Conservation (phyloP, 2,888 invertebrate species). For the Osmoderma eremita region DNA sequence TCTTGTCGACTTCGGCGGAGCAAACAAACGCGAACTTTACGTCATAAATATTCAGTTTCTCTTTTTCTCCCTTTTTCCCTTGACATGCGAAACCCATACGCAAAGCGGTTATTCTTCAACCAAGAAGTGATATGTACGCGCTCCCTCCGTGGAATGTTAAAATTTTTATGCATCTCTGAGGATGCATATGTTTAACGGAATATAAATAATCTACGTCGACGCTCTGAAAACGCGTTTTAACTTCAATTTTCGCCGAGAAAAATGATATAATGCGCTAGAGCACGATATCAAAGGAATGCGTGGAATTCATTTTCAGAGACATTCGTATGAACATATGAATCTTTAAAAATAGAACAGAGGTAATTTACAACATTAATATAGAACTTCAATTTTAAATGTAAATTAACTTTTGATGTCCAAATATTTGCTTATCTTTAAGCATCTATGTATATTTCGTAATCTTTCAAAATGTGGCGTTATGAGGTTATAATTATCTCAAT, state of each 20-base stretch:
- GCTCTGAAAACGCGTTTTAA: constrained; percentile 15
- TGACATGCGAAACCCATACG: constrained; percentile 8
- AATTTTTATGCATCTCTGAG: constrained; percentile 44
- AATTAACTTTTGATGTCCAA: too few relatives aligned
- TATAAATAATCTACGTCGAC: constrained; percentile 30
- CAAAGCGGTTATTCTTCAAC: constrained; percentile 28
- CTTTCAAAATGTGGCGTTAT: too few relatives aligned
- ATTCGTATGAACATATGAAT: neutral
- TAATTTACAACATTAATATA: too few relatives aligned
- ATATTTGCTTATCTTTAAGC: too few relatives aligned
- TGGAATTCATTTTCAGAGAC: neutral
- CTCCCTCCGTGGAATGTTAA: constrained; percentile 40
- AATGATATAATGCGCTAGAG: constrained; percentile 13
- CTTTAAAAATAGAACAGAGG: too few relatives aligned
- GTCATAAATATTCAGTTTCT: constrained; percentile 41
- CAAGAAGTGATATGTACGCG: constrained; percentile 28
- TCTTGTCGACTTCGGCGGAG: constrained; percentile 11
- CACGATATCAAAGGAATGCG: neutral
- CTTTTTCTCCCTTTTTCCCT: constrained; percentile 22
- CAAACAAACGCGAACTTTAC: constrained; percentile 35
- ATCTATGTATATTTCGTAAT: too few relatives aligned
- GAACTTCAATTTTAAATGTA: too few relatives aligned
- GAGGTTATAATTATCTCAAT: too few relatives aligned
- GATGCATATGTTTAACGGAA: constrained; percentile 40
- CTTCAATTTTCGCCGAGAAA: constrained; percentile 4